phyloP scores from a whole-genome alignment of 1,140 invertebrate species.

The Chironomus tepperi region DNA sequence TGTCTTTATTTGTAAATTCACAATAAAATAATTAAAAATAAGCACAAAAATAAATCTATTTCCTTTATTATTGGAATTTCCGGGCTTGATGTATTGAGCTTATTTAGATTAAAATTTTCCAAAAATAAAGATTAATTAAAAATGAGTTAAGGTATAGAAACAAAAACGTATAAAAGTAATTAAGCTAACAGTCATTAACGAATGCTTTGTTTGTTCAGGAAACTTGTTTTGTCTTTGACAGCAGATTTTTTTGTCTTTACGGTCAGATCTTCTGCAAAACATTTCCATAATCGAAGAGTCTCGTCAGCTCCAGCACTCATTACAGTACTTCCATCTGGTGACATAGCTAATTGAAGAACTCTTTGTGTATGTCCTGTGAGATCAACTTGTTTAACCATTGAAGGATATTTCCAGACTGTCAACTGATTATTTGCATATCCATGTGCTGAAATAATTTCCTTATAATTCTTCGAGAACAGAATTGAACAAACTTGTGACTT shows the following conservation, averaged over 20 bases:
- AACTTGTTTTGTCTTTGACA: slow-evolving; percentile 54
- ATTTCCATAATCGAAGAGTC: slow-evolving; percentile 90
- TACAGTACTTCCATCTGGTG: slow-evolving; percentile 89
- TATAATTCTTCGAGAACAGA: slow-evolving; percentile 89
- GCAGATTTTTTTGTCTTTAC: slow-evolving; percentile 56
- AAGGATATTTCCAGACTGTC: slow-evolving; percentile 93
- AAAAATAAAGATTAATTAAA: background rate
- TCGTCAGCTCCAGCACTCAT: slow-evolving; percentile 92
- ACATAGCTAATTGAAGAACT: slow-evolving; percentile 85
- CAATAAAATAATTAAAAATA: too few relatives aligned
- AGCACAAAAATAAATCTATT: too few relatives aligned
- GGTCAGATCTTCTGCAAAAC: slow-evolving; percentile 71
- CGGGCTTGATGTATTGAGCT: too few relatives aligned
- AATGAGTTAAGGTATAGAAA: background rate
- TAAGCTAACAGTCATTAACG: slow-evolving; percentile 39
- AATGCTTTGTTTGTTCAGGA: slow-evolving; percentile 54
- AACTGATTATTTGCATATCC: slow-evolving; percentile 93
- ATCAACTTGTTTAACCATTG: slow-evolving; percentile 75
- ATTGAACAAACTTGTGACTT: slow-evolving; percentile 91
- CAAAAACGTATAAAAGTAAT: background rate
- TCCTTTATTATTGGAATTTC: too few relatives aligned
- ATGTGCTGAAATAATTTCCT: slow-evolving; percentile 91
- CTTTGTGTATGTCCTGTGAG: slow-evolving; percentile 80
- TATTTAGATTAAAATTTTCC: too few relatives aligned
- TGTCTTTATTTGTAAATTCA: too few relatives aligned